Conservation (phyloP, 2,888 invertebrate species). For the Nomada goodeniana region DNA sequence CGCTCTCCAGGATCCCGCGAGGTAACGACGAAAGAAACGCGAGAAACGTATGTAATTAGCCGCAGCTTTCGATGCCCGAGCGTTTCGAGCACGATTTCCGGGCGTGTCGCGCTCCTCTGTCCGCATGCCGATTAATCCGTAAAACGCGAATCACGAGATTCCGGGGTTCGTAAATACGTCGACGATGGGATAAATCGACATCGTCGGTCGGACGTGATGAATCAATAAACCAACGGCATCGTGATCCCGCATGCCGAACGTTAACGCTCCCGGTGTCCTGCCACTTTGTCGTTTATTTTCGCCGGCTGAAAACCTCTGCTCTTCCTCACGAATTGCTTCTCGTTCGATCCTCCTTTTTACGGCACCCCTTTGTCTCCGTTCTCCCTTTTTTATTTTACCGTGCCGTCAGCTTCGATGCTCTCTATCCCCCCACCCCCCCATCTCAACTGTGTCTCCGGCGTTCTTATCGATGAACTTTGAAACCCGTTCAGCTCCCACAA, state of each 20-base stretch:
- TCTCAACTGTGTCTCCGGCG: neutral
- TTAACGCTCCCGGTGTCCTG: constrained; percentile 42
- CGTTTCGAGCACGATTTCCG: neutral
- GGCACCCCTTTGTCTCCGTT: neutral
- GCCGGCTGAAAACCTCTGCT: constrained; percentile 23
- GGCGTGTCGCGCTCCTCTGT: constrained; percentile 21
- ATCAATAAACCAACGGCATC: constrained; percentile 66
- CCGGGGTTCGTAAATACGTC: constrained; percentile 64
- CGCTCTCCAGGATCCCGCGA: too few species aligned
- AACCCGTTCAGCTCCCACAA: neutral
- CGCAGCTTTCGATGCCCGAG: too few species aligned
- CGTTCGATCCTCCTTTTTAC: constrained; percentile 18
- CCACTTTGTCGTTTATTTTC: constrained; percentile 56
- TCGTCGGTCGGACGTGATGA: constrained; percentile 65
- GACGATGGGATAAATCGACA: constrained; percentile 69
- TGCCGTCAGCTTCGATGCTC: neutral
- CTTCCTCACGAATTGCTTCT: constrained; percentile 17
- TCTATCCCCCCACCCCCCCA: too few species aligned
- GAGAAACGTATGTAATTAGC: too few species aligned
- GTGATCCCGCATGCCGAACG: constrained; percentile 54
- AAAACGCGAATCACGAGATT: constrained; percentile 67
- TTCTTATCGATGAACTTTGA: constrained; percentile 10
- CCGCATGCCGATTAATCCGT: constrained; percentile 60
- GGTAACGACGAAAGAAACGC: too few species aligned
- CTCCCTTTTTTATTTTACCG: neutral